phyloP scores from a whole-genome alignment of 2,113 vertebrate genomes.

The Caranx melampygus region DNA sequence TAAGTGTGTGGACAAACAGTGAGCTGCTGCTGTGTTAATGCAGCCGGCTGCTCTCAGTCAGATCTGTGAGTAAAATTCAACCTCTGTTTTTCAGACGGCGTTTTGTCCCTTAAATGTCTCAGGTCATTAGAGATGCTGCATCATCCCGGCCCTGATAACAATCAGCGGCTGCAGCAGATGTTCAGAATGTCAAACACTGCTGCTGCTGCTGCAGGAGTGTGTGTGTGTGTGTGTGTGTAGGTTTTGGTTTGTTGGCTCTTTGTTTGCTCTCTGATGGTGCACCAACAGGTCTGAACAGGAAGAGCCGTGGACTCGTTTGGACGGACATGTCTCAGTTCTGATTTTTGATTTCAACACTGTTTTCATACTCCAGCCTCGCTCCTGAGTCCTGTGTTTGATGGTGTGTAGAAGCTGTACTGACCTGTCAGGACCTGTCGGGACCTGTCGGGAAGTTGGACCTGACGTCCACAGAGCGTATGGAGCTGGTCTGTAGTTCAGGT shows the following conservation, averaged over 20 bases:
- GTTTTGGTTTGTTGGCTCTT: neutral
- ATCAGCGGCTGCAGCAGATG: conserved; percentile 29
- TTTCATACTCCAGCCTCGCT: too few relatives aligned
- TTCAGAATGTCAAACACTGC: conserved; percentile 43
- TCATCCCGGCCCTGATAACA: conserved; percentile 19
- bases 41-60: conserved; percentile 13
- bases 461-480: too few relatives aligned
- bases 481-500: too few relatives aligned
- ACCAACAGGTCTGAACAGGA: too few relatives aligned
- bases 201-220: neutral
- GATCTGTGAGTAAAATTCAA: conserved; percentile 38
- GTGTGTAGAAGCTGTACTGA: too few relatives aligned
- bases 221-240: neutral
- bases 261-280: neutral
- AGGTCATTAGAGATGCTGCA: conserved; percentile 40
- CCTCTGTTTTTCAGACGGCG: conserved; percentile 5
- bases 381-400: too few relatives aligned
- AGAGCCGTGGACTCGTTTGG: too few relatives aligned
- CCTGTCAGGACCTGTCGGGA: too few relatives aligned
- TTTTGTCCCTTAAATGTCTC: conserved; percentile 44
- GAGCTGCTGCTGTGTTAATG: neutral
- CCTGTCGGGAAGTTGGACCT: too few relatives aligned
- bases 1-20: neutral
- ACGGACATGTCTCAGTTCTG: too few relatives aligned
- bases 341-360: too few relatives aligned